Conservation (phyloP, 2,113 vertebrate species). For the Morone chrysops region DNA sequence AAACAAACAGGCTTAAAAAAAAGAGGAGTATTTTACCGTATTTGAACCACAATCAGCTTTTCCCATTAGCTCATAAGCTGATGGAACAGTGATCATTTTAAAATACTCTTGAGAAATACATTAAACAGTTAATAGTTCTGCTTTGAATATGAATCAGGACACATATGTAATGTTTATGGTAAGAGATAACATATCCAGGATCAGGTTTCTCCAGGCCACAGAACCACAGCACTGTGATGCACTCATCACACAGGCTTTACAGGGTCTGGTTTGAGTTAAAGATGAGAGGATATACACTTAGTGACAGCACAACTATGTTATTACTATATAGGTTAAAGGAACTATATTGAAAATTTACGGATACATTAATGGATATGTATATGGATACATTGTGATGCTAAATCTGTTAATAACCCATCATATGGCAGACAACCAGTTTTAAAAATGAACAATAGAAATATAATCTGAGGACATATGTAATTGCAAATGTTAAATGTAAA, state of each 20-base stretch:
- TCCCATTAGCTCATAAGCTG: too few relatives aligned
- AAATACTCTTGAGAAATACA: slow-evolving; percentile 9
- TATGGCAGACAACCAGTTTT: slow-evolving; percentile 34
- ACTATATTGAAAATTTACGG: slow-evolving; percentile 35
- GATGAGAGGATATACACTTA: slow-evolving; percentile 49
- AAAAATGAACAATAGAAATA: slow-evolving; percentile 54
- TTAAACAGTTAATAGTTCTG: neutral
- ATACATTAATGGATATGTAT: slow-evolving; percentile 25
- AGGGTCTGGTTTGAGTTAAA: slow-evolving; percentile 19
- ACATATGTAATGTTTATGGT: slow-evolving; percentile 9
- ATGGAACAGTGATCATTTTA: neutral
- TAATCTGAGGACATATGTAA: slow-evolving; percentile 47
- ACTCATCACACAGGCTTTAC: slow-evolving; percentile 42
- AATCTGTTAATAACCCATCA: slow-evolving; percentile 32
- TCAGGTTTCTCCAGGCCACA: slow-evolving; percentile 40
- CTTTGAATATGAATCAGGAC: slow-evolving; percentile 25
- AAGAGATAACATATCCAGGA: neutral
- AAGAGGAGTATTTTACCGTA: too few relatives aligned
- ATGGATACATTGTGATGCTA: slow-evolving; percentile 16
- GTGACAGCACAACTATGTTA: slow-evolving; percentile 64
- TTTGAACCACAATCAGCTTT: too few relatives aligned
- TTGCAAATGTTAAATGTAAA: slow-evolving; percentile 61
- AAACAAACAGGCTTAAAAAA: too few relatives aligned
- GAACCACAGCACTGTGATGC: slow-evolving; percentile 37
- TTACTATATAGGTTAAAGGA: slow-evolving; percentile 67